These are phyloP conservation scores for Sphyrna mokarran DNA, from an alignment of 2,113 vertebrate genomes.

Conservation along the genomic window DNA sequence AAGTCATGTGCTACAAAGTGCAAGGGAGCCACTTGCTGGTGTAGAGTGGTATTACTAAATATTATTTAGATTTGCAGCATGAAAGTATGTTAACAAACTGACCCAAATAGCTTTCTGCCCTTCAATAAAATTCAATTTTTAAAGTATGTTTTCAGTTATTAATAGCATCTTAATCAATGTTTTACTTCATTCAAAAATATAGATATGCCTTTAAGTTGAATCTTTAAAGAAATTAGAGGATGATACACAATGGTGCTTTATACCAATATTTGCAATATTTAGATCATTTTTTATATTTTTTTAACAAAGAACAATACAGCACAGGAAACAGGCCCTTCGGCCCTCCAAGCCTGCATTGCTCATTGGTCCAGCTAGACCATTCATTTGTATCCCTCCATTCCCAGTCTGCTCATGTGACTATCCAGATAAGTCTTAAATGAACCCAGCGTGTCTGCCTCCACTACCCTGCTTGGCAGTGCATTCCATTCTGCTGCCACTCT, in stretches of 20 bases:
- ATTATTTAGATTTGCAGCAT: not conserved
- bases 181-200: not conserved
- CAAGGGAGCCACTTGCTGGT: not conserved
- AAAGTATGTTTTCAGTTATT: not conserved
- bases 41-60: not conserved
- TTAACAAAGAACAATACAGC: too few relatives aligned
- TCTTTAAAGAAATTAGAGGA: not conserved
- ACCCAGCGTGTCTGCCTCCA: too few relatives aligned
- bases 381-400: too few relatives aligned
- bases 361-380: too few relatives aligned
- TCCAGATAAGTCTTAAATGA: too few relatives aligned
- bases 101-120: not conserved
- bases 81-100: not conserved
- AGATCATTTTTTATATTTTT: slow-evolving; percentile 2
- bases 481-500: too few relatives aligned
- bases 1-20: not conserved
- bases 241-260: not conserved
- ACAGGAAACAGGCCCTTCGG: too few relatives aligned
- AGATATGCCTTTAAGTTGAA: not conserved
- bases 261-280: not conserved
- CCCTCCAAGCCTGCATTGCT: too few relatives aligned
- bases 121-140: not conserved
- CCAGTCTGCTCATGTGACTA: too few relatives aligned
- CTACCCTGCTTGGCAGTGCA: too few relatives aligned
- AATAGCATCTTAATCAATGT: not conserved